Percentiles rank a stretch among this genome's conserved stretches.
Conservation (phyloP, 2,113 vertebrate genomes). For the Hiodon alosoides region DNA sequence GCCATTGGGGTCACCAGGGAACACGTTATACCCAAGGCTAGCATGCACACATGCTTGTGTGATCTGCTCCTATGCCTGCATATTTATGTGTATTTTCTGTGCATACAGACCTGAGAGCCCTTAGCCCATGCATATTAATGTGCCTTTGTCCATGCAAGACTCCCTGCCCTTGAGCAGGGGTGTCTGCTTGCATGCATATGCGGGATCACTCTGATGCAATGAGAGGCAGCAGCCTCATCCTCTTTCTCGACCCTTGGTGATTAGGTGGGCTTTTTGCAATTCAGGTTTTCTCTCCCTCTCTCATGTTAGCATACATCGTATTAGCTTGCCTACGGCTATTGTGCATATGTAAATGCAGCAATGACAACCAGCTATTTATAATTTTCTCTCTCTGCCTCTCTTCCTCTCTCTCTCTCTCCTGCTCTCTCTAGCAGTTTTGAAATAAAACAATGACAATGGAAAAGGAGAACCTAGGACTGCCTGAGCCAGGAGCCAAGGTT, state of each 20-base stretch:
- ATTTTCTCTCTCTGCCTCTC: conserved; percentile 14
- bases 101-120: neutral
- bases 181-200: neutral
- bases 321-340: conserved; percentile 59
- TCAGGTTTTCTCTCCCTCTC: neutral
- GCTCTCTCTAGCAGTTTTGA: neutral
- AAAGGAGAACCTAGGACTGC: conserved; percentile 45
- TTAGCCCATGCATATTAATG: neutral
- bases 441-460: conserved; percentile 24
- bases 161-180: neutral
- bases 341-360: conserved; percentile 65
- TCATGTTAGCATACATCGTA: conserved; percentile 20
- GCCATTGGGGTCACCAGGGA: neutral
- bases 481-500: neutral
- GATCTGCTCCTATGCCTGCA: neutral
- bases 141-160: neutral
- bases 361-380: conserved; percentile 70
- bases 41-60: neutral
- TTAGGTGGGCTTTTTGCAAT: neutral
- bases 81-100: neutral
- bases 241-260: neutral
- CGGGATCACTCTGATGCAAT: neutral
- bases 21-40: neutral
- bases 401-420: neutral
- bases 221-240: no score